Conservation (phyloP, 2,113 vertebrate species). For the Leucosticte australis region DNA sequence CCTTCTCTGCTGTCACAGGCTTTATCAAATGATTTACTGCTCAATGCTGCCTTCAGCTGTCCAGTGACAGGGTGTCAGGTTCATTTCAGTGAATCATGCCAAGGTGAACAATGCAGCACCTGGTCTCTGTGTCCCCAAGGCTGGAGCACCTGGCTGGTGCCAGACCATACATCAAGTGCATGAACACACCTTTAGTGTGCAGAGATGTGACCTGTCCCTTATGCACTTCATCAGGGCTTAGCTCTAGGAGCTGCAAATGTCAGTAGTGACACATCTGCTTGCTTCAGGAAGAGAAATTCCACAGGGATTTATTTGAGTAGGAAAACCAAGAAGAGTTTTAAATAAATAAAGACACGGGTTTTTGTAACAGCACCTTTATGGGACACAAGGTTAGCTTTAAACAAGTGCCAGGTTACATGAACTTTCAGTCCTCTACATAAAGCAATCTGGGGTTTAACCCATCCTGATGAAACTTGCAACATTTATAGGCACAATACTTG, state of each 20-base stretch:
- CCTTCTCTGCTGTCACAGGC: neutral
- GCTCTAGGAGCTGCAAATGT: neutral
- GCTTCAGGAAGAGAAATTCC: neutral
- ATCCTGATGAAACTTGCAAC: neutral
- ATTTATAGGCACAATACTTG: neutral
- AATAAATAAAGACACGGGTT: neutral
- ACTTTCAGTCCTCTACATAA: conserved; percentile 29
- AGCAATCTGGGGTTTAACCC: conserved; percentile 1
- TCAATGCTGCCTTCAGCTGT: neutral
- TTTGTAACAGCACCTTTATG: conserved; percentile 25
- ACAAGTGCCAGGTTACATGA: conserved; percentile 28
- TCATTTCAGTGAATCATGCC: neutral
- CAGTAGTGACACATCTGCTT: neutral
- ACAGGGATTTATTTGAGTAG: neutral
- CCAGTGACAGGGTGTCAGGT: neutral
- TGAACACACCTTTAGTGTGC: neutral
- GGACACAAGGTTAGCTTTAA: neutral
- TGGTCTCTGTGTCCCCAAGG: neutral
- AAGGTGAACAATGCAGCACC: neutral
- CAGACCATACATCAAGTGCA: neutral
- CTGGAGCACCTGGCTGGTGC: neutral
- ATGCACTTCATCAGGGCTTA: neutral
- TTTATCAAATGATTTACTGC: neutral
- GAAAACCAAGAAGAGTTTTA: neutral
- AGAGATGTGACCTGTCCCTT: neutral